A percentile compares a stretch with the other conserved stretches of the same genome.
Evolutionary conservation across 2,888 invertebrate species (phyloP).

Genomic region (Entomobrya multifasciata): DNA sequence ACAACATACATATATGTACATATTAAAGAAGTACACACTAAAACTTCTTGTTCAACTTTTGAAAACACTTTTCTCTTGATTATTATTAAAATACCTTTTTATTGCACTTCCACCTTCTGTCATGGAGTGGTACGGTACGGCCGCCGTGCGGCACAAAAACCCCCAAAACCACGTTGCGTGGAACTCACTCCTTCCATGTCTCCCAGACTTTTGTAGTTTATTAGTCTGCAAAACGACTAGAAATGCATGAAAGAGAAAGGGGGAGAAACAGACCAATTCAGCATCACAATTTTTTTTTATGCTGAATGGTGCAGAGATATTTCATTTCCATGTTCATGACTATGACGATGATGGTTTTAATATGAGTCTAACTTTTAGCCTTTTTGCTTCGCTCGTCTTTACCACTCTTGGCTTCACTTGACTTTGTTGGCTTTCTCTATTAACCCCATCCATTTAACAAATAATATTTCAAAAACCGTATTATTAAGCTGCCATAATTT

Average conservation of each 20-base stretch:
- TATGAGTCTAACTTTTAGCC: background rate
- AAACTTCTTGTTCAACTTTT: constrained; percentile 5
- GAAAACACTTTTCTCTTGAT: background rate
- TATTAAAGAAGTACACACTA: too few species aligned
- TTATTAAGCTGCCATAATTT: background rate
- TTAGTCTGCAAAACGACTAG: background rate
- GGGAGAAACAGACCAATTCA: too few species aligned
- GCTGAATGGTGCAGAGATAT: constrained; percentile 28
- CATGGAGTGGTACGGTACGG: background rate
- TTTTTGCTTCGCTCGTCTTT: too few species aligned
- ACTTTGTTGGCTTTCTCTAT: background rate
- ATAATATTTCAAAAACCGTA: too few species aligned
- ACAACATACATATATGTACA: background rate
- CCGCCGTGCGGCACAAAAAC: background rate
- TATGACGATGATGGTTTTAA: constrained; percentile 6
- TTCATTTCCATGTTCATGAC: constrained; percentile 31
- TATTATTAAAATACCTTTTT: background rate
- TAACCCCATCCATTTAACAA: background rate
- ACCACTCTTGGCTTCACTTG: constrained; percentile 17
- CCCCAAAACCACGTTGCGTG: background rate
- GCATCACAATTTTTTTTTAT: constrained; percentile 8
- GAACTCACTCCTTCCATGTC: background rate
- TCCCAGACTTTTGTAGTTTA: constrained; percentile 9
- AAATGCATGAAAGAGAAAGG: background rate
- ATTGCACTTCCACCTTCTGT: background rate